Conservation (phyloP, 1,140 invertebrate genomes). For the Geopemphigus sp. region DNA sequence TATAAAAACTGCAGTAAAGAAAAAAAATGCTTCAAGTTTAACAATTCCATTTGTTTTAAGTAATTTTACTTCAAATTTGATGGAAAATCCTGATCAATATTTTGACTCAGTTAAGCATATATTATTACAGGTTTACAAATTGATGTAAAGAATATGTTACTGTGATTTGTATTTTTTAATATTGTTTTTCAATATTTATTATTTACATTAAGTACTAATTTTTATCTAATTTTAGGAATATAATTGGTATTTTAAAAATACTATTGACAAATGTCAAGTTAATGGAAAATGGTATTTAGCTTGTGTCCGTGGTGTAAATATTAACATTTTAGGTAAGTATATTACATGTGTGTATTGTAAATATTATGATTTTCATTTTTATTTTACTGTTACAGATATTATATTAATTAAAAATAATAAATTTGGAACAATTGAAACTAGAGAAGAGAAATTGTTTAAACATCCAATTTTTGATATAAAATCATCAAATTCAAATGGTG, state of each 20-base stretch:
- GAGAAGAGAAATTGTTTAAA: background rate
- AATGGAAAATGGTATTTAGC: constrained; percentile 35
- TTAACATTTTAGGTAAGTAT: constrained; percentile 27
- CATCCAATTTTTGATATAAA: constrained; percentile 26
- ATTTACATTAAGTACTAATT: background rate
- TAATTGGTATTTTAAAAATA: constrained; percentile 47
- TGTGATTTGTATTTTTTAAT: too few species aligned
- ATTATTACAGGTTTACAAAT: background rate
- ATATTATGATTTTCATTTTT: background rate
- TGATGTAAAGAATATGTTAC: too few species aligned
- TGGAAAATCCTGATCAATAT: constrained; percentile 35
- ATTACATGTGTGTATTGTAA: background rate
- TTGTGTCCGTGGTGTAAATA: constrained; percentile 18
- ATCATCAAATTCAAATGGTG: constrained; percentile 10
- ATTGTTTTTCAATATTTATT: background rate
- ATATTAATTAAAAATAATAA: background rate
- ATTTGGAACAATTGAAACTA: background rate
- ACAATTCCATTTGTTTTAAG: background rate
- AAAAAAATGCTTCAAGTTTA: background rate
- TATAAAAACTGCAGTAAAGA: background rate
- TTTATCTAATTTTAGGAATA: constrained; percentile 3
- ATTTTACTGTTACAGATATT: constrained; percentile 32
- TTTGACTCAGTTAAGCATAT: constrained; percentile 28
- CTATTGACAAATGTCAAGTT: constrained; percentile 21
- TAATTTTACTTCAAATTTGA: background rate